Conservation (phyloP, 2,888 invertebrate genomes). For the Byasa hedistus region DNA sequence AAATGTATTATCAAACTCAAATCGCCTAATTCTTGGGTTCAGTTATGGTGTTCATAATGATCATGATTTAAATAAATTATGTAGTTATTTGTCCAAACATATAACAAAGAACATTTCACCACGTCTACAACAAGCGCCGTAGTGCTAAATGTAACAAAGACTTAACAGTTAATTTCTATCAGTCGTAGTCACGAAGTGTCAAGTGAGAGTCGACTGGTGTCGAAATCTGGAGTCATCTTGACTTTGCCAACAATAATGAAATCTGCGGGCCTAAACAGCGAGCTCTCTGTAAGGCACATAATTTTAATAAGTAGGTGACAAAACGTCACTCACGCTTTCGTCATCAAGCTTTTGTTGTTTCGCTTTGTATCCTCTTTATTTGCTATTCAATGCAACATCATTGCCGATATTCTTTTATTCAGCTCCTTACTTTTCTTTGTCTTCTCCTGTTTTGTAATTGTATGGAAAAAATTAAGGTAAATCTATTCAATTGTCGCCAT, state of each 20-base stretch:
- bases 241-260: conserved; percentile 15
- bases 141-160: conserved; percentile 7
- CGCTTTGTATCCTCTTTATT: conserved; percentile 7
- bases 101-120: neutral
- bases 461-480: no score
- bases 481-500: no score
- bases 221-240: conserved; percentile 22
- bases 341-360: conserved; percentile 16
- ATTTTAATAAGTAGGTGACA: conserved; percentile 21
- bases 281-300: conserved; percentile 5
- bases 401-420: no score
- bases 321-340: conserved; percentile 18
- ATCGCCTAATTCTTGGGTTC: no score
- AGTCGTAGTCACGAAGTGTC: conserved; percentile 17
- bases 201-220: conserved; percentile 18
- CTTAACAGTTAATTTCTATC: conserved; percentile 15
- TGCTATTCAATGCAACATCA: neutral
- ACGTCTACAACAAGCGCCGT: neutral
- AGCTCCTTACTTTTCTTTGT: no score
- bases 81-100: no score
- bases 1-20: no score
- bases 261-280: conserved; percentile 14
- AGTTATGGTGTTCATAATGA: no score
- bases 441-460: no score
- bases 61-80: no score